Evolutionary conservation across 2,797 vertebrate species (phyloP), one percentile per base, ranked within the genome.

Genomic region (Podarcis siculus): DNA sequence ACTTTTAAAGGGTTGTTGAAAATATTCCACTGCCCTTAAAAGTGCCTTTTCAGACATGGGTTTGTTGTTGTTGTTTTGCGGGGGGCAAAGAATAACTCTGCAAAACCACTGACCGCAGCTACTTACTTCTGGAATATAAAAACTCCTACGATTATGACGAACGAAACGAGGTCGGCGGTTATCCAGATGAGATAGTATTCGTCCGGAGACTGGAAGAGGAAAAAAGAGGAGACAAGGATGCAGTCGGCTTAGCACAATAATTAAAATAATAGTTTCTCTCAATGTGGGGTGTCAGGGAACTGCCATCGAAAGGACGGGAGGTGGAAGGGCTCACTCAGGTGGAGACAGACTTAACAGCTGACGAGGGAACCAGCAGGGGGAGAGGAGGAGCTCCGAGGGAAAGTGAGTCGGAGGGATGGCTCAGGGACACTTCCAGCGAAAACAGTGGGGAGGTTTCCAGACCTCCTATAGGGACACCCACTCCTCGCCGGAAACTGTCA

Each of bases 91-190:
- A 1, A 86, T 42, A 58, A 27, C 67, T 67, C 80, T 0, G 61
- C 42, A 37, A 0, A 1, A 27, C 8, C 72, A 8, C 2, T 3
- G 2, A 73, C 61, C 66, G n/a, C 37, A 0, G 32, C 82, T 89
- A 98, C 98, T 98, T 97, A 99, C 99, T 99, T 99, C 96, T 99
- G 98, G 93, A 98, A 97, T 95, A 98, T 96, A 96, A 99, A 99
- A 95, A 99, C 97, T 94, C 97, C 98, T 49, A 98, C 88, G 94
- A 99, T 97, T 83, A 98, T 49, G 87, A 97, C 95, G 94, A 99
- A 95, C 90, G 99, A 99, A 95, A 99, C 95, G 32, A 99, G 96
- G 96, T 99, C 98, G 27, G 98, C 97, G 0, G 97, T 95, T 92
- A 99, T 98, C 99, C 99, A 99, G 95, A 99, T 98, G 88, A 99